Evolutionary conservation across 1,140 invertebrate genomes (phyloP), one percentile per base, ranked within the genome.

Genomic region (Latrodectus geometricus): DNA sequence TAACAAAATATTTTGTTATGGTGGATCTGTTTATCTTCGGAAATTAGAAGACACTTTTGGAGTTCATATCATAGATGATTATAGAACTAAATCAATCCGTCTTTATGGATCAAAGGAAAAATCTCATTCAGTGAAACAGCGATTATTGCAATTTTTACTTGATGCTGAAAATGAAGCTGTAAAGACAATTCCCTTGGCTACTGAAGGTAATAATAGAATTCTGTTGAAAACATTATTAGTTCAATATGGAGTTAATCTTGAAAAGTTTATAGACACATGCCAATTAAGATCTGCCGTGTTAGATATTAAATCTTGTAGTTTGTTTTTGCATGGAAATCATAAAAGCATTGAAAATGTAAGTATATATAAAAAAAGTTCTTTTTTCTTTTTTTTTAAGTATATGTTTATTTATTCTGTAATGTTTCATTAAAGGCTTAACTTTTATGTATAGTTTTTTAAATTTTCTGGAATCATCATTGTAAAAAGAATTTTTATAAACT

Each of bases 1-100:
- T 54, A 23, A 52, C 17, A 87, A 87, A 20, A 52, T 87, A 74
- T 80, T 87, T 77, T 79, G 76, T 21, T 76, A 87, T 74, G 85
- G 85, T 23, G 85, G 85, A 5, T 76, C 65, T 1, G 21, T 87
- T 20, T 80, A 76, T 76, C 48, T 87, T 21, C 65, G 50, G 35
- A 80, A 48, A 21, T 35, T 80, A 23, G 85, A 87, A 74, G 74
- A 80, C 65, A 65, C 54, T 20, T 17, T 4, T 23, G 48, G 49
- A 8, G 65, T 87, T 23, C 66, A 66, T 35, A 80, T 87, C 52
- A 52, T 80, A 9, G 76, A 80, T 72, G 85, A 87, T 49, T 79
- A 80, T 17, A 74, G 35, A 17, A 66, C 54, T 35, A 87, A 87
- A 87, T 15, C 56, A 15, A 23, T 87, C 8, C 79, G 85, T 20